Evolutionary conservation across 2,888 invertebrate species (phyloP).

Genomic region (Papilio elwesi): DNA sequence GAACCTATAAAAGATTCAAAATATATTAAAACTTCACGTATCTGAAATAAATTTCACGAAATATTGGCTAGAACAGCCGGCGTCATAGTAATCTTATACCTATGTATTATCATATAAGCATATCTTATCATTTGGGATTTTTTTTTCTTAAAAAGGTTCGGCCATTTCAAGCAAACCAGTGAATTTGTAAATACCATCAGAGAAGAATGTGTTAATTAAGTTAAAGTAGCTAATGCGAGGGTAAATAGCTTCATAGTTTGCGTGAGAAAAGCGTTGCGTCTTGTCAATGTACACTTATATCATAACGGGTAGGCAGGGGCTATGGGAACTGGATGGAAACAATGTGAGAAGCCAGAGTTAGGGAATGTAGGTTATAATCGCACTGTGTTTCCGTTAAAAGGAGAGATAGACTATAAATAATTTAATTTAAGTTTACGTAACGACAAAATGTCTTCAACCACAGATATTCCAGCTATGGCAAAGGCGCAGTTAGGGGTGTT

Average conservation of each 20-base stretch:
- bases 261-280: background rate
- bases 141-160: background rate
- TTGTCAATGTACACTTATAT: constrained; percentile 2
- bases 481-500: no score
- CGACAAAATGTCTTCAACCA: no score
- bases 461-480: no score
- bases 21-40: no score
- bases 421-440: no score
- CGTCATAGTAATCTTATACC: no score
- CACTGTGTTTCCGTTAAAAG: no score
- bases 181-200: background rate
- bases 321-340: background rate
- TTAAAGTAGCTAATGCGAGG: background rate
- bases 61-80: no score
- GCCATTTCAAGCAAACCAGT: background rate
- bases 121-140: background rate
- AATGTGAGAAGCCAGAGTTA: background rate
- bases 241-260: background rate
- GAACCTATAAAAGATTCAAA: no score
- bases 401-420: no score
- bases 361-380: background rate
- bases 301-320: constrained; percentile 15
- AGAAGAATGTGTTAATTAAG: constrained; percentile 6
- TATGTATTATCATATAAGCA: no score
- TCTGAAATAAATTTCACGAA: no score